A percentile compares a stretch with the other conserved stretches of the same genome.
These are phyloP conservation scores for Turritopsis dohrnii DNA, from an alignment of 30 jellyfish, hydroid and myxozoan species.

Conservation along the genomic window DNA sequence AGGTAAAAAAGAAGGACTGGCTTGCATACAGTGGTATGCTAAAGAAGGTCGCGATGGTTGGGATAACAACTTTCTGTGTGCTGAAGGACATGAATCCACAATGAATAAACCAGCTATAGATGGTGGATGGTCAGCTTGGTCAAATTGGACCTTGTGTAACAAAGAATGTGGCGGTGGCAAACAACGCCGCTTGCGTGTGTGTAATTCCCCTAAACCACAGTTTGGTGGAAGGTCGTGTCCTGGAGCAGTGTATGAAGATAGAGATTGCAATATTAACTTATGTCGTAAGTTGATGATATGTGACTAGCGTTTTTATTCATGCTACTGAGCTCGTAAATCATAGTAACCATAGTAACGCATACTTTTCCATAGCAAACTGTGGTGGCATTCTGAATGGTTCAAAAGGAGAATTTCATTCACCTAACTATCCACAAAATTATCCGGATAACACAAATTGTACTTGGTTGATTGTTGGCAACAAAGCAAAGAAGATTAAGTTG, in stretches of 20 bases:
- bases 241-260: constrained; percentile 53
- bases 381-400: constrained; percentile 71
- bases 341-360: too few species aligned
- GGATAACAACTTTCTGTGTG: constrained; percentile 81
- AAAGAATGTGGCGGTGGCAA: constrained; percentile 89
- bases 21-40: constrained; percentile 94
- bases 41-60: constrained; percentile 95
- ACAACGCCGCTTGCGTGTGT: constrained; percentile 62
- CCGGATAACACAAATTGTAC: constrained; percentile 83
- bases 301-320: too few species aligned
- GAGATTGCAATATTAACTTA: constrained; percentile 57
- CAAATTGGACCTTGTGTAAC: constrained; percentile 73
- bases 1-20: constrained; percentile 61
- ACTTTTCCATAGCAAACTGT: constrained; percentile 39
- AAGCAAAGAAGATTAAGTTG: constrained; percentile 48
- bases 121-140: constrained; percentile 90
- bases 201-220: constrained; percentile 87
- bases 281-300: constrained; percentile 56
- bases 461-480: constrained; percentile 72
- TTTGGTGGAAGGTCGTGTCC: constrained; percentile 70
- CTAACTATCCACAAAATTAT: constrained; percentile 87
- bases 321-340: too few species aligned
- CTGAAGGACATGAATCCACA: neutral
- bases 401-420: constrained; percentile 92
- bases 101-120: constrained; percentile 17